These are phyloP conservation scores for Lepus townsendii DNA, from an alignment of 2,797 vertebrate genomes.

Conservation along the genomic window DNA sequence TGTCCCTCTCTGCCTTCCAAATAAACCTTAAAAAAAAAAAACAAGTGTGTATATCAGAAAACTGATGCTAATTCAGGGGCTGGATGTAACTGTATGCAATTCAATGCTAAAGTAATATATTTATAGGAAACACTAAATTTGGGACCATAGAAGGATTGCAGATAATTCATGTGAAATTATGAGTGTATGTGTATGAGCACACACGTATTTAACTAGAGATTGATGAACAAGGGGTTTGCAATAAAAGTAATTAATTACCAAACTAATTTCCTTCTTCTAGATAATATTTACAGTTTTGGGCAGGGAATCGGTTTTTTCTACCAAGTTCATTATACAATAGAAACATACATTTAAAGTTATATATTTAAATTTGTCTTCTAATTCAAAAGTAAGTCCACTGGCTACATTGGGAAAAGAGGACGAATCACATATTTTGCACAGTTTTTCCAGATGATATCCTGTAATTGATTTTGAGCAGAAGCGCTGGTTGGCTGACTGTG, in stretches of 20 bases:
- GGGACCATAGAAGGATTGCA: not conserved
- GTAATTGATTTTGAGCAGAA: not conserved
- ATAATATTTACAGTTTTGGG: not conserved
- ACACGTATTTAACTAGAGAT: not conserved
- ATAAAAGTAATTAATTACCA: not conserved
- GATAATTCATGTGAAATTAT: not conserved
- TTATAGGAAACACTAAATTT: not conserved
- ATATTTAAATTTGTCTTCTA: not conserved
- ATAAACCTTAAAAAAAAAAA: not conserved
- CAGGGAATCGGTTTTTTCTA: not conserved
- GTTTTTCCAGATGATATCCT: not conserved
- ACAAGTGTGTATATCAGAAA: not conserved
- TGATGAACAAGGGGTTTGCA: not conserved
- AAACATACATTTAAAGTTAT: slow-evolving; percentile 18
- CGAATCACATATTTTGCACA: not conserved
- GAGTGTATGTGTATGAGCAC: not conserved
- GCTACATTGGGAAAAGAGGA: not conserved
- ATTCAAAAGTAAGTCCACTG: not conserved
- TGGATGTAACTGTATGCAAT: not conserved
- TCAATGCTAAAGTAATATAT: not conserved
- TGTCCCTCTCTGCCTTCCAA: too few relatives aligned
- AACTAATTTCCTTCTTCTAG: not conserved
- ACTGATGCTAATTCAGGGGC: not conserved
- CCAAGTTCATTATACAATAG: not conserved
- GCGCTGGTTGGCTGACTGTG: not conserved